Evolutionary conservation across 1,140 invertebrate species (phyloP).

Genomic region (Maconellicoccus hirsutus): DNA sequence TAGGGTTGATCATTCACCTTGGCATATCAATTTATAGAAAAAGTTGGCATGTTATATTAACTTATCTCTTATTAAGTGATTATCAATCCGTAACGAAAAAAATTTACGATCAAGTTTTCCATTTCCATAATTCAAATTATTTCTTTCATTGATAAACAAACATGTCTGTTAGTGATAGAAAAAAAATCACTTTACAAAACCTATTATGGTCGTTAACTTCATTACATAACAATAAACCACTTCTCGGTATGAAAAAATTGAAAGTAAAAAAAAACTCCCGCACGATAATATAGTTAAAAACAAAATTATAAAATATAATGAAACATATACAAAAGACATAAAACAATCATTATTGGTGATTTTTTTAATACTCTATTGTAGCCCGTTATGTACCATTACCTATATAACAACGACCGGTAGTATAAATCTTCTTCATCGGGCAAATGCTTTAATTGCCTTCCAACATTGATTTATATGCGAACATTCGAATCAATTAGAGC

Average conservation of each 20-base stretch:
- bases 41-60: too few species aligned
- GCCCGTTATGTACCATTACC: slow-evolving; percentile 1
- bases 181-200: neutral
- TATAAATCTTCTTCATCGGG: slow-evolving; percentile 22
- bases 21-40: neutral
- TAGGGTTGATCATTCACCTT: neutral
- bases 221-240: neutral
- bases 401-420: neutral
- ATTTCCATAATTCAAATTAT: neutral
- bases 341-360: slow-evolving; percentile 21
- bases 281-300: slow-evolving; percentile 6
- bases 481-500: slow-evolving; percentile 17
- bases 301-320: neutral
- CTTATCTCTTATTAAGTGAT: neutral
- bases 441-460: slow-evolving; percentile 21
- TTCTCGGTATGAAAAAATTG: neutral
- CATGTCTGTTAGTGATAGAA: neutral
- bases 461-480: slow-evolving; percentile 16
- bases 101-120: neutral
- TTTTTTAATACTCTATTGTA: slow-evolving; percentile 21
- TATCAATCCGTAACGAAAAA: neutral
- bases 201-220: neutral
- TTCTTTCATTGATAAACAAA: neutral
- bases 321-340: slow-evolving; percentile 1
- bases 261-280: neutral